Evolutionary conservation across 2,797 vertebrate species (phyloP), one percentile per base, ranked within the genome.

Genomic region (Diglossa cyanea): DNA sequence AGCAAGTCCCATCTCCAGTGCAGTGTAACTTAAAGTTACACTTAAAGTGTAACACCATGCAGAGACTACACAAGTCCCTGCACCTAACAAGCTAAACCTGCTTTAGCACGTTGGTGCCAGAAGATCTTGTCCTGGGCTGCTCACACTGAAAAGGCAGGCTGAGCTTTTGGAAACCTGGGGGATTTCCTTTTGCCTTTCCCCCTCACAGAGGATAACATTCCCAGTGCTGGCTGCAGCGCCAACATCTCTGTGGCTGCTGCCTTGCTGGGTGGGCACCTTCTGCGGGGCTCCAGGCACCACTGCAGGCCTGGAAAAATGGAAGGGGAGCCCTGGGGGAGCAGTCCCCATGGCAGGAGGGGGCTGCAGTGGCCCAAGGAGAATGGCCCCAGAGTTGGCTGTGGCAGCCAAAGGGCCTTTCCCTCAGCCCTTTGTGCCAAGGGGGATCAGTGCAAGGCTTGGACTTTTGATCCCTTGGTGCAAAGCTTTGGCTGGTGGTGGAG

Each of bases 191-290:
- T 73, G 51, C 17, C 30, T 55, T 62, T 51, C 30, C 40, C 20
- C 31, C 8, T 61, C 31, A 7, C 21, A 16, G 35, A 58, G 44
- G n/a, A 44, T n/a, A 35, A 30, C 0, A 4, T 6, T 57, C 28
- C 19, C 25, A 6, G 21, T 17, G 23, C 39, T 66, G 2, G 2
- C 37, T 61, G 55, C 51, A 44, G 33, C 78, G 55, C 8, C 60
- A 60, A 51, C 15, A 4, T 0, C 1, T 28, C 55, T 11, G 8
- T 3, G 11, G 55, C 65, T 74, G 33, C 61, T 45, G 28, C 35
- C 54, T 24, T 25, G 40, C 37, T 1, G 2, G 11, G 7, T 15
- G 28, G 33, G 24, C 40, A 44, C 54, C 58, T 28, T 18, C 28
- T 63, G 67, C 39, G 17, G 16, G 26, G 2, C 20, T 20, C 14